phyloP scores from a whole-genome alignment of 2,888 invertebrate species.

The Lasioglossum vierecki region DNA sequence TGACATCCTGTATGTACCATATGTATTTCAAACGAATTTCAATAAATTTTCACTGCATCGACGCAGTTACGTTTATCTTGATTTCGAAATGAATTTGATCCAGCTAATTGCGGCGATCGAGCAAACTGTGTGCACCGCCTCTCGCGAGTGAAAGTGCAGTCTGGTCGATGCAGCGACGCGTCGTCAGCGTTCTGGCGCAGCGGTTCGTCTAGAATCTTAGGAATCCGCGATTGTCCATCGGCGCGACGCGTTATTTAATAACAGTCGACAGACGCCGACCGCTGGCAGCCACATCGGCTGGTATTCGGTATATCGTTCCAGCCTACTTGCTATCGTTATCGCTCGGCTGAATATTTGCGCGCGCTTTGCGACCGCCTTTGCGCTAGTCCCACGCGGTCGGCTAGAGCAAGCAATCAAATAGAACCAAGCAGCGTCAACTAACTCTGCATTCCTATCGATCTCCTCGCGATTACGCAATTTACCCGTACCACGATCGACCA shows the following conservation, averaged over 20 bases:
- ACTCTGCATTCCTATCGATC: slow-evolving; percentile 2
- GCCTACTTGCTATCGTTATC: slow-evolving; percentile 10
- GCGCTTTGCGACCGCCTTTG: neutral
- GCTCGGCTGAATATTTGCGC: neutral
- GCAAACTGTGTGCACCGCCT: neutral
- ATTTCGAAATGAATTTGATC: too few relatives aligned
- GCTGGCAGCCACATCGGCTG: neutral
- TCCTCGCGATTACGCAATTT: slow-evolving; percentile 1
- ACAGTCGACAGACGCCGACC: neutral
- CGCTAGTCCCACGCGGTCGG: slow-evolving; percentile 13
- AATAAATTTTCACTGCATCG: too few relatives aligned
- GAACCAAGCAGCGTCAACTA: neutral
- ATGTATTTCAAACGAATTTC: too few relatives aligned
- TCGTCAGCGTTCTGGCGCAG: neutral
- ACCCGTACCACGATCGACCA: neutral
- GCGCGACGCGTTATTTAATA: neutral
- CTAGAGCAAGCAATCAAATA: neutral
- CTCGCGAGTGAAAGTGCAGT: neutral
- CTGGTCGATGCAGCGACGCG: neutral
- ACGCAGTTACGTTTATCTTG: too few relatives aligned
- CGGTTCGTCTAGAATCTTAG: neutral
- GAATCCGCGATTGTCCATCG: neutral
- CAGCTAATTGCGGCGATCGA: too few relatives aligned
- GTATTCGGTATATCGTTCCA: neutral
- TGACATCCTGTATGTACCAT: too few relatives aligned